phyloP scores from a whole-genome alignment of 2,797 vertebrate genomes.

The Botia almorhae region DNA sequence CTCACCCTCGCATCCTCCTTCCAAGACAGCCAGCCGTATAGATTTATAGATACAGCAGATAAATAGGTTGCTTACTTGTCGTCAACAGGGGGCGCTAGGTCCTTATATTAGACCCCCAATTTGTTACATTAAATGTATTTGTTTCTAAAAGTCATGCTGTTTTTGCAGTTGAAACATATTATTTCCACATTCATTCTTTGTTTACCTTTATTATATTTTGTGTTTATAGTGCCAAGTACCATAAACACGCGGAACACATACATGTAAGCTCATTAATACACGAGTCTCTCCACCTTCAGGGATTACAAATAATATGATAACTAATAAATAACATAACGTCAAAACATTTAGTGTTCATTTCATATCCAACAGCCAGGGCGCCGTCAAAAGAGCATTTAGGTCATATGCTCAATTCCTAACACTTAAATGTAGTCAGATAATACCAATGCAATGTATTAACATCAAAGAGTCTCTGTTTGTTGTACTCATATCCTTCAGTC shows the following conservation, averaged over 20 bases:
- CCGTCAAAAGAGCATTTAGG: neutral
- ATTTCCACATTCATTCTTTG: neutral
- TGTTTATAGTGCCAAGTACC: neutral
- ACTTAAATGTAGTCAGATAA: neutral
- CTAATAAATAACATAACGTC: neutral
- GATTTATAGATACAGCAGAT: neutral
- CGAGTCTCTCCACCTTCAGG: neutral
- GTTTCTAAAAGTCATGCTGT: no score
- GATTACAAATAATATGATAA: neutral
- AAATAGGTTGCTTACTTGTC: neutral
- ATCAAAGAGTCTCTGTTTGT: neutral
- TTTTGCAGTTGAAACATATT: neutral
- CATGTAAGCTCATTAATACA: neutral
- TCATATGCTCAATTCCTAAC: neutral
- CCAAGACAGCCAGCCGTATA: neutral
- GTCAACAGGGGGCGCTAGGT: slow-evolving; percentile 65
- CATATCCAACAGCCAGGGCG: neutral
- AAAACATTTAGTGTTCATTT: neutral
- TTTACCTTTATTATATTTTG: neutral
- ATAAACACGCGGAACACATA: neutral
- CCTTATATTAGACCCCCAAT: slow-evolving; percentile 8
- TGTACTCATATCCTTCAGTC: neutral
- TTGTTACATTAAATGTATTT: neutral
- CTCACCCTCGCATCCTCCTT: neutral
- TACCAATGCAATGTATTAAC: neutral